These are phyloP conservation scores for Lepus americanus DNA, from an alignment of 2,113 vertebrate genomes.

Conservation along the genomic window DNA sequence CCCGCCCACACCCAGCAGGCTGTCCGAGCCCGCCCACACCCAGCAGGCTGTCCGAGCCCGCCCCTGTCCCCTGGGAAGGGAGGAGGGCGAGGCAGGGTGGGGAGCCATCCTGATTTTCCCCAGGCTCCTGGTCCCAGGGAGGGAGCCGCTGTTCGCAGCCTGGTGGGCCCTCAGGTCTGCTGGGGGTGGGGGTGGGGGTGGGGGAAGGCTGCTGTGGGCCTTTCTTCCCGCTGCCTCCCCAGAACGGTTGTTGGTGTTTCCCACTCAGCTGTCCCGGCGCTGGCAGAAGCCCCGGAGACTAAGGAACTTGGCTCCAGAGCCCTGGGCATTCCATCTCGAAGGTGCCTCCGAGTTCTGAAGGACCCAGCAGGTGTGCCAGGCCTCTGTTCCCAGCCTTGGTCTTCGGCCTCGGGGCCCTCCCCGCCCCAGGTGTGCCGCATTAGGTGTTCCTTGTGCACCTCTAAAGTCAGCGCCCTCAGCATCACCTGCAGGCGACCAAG, in stretches of 20 bases:
- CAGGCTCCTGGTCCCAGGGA: constrained; percentile 49
- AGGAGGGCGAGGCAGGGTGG: not conserved
- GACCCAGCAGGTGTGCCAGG: not conserved
- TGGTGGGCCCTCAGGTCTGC: not conserved
- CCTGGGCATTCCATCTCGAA: constrained; percentile 63
- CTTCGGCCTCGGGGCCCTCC: not conserved
- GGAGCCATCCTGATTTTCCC: not conserved
- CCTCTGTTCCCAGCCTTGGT: not conserved
- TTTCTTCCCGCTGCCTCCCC: not conserved
- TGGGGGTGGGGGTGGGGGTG: no score
- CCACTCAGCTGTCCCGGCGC: constrained; percentile 57
- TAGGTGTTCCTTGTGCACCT: not conserved
- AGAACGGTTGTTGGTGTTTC: constrained; percentile 65
- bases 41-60: not conserved
- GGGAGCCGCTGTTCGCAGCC: constrained; percentile 72
- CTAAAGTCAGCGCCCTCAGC: not conserved
- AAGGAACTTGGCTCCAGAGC: constrained; percentile 71
- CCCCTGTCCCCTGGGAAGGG: not conserved
- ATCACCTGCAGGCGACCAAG: not conserved
- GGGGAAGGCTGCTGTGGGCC: not conserved
- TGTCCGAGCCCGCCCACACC: not conserved
- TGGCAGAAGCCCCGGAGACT: constrained; percentile 70
- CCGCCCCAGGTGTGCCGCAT: not conserved
- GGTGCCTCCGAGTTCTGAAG: constrained; percentile 68
- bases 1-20: not conserved